phyloP scores from a whole-genome alignment of 2,888 invertebrate genomes.

The Limenitis camilla region DNA sequence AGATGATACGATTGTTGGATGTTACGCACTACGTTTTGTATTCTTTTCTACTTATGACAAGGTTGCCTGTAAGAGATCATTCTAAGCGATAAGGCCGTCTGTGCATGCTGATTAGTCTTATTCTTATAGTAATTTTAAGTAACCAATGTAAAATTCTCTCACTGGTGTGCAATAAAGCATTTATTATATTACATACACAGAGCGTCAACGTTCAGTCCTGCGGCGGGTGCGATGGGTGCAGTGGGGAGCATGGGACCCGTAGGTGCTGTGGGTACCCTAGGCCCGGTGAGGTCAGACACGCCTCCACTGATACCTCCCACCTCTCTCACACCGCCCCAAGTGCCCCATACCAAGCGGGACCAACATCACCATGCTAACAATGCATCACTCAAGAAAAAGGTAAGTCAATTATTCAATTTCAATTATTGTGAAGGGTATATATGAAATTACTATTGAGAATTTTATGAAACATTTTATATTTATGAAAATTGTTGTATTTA shows the following conservation, averaged over 20 bases:
- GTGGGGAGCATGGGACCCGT: constrained; percentile 11
- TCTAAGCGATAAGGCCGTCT: too few species aligned
- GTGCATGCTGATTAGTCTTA: too few species aligned
- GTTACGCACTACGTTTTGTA: too few species aligned
- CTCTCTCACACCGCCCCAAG: constrained; percentile 42
- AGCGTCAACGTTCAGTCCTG: constrained; percentile 47
- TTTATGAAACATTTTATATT: background rate
- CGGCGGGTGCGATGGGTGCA: constrained; percentile 28
- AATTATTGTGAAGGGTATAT: background rate
- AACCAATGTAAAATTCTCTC: too few species aligned
- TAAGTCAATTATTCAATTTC: too few species aligned
- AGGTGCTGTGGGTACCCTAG: constrained; percentile 16
- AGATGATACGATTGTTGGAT: too few species aligned
- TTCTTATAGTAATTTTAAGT: too few species aligned
- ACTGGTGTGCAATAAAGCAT: background rate
- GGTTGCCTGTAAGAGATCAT: too few species aligned
- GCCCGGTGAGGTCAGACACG: constrained; percentile 23
- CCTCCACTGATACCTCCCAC: constrained; percentile 36
- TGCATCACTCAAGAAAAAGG: constrained; percentile 59
- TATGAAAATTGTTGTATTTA: background rate
- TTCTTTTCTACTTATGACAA: too few species aligned
- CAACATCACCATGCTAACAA: constrained; percentile 47
- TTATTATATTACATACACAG: constrained; percentile 23
- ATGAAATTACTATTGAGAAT: background rate
- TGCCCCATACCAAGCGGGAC: constrained; percentile 55